These are phyloP conservation scores for Ceyx margarethae DNA, from an alignment of 2,113 vertebrate genomes.

Conservation along the genomic window DNA sequence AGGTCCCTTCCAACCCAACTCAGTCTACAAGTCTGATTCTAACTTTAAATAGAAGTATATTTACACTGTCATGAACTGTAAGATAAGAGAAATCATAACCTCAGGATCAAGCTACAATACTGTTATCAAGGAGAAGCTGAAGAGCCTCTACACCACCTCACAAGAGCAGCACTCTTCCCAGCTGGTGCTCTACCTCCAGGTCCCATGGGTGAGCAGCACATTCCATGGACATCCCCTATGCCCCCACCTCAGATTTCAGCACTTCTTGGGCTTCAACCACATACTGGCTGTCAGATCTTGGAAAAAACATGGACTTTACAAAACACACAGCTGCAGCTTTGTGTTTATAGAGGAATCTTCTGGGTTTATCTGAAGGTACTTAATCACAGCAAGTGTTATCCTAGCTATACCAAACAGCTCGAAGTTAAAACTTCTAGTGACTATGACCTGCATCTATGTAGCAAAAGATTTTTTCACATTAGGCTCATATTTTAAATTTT, in stretches of 20 bases:
- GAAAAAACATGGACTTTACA: neutral
- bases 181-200: neutral
- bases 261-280: neutral
- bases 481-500: neutral
- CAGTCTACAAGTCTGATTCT: too few species aligned
- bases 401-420: neutral
- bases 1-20: too few species aligned
- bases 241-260: too few species aligned
- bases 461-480: neutral
- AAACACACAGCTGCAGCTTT: neutral
- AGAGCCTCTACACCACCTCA: too few species aligned
- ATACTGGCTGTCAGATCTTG: rapidly evolving
- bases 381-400: neutral
- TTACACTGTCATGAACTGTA: neutral
- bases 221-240: neutral
- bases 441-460: neutral
- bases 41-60: neutral
- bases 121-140: neutral
- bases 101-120: neutral
- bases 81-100: neutral
- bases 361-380: neutral
- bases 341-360: neutral
- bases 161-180: neutral
- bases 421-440: neutral
- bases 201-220: rapidly evolving